Evolutionary conservation across 2,797 vertebrate genomes (phyloP).

Genomic region (Caiman crocodilus): DNA sequence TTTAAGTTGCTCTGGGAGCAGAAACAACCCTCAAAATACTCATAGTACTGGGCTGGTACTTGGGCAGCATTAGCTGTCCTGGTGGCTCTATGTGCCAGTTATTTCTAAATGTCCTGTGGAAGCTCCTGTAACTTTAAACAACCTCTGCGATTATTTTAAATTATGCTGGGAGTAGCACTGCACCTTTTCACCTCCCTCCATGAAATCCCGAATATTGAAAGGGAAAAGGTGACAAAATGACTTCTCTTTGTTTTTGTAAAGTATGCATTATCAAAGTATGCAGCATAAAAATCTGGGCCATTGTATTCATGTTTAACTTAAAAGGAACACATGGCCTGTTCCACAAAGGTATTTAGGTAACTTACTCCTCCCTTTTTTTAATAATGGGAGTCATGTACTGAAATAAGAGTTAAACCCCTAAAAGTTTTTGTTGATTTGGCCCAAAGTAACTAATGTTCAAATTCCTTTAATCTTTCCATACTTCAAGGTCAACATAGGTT

Average conservation of each 20-base stretch:
- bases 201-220: neutral
- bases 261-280: no score
- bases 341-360: neutral
- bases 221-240: neutral
- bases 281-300: neutral
- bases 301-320: neutral
- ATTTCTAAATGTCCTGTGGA: conserved; percentile 57
- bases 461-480: neutral
- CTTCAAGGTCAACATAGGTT: neutral
- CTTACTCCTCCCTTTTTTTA: neutral
- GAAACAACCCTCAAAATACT: conserved; percentile 19
- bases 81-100: conserved; percentile 59
- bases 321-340: neutral
- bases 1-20: neutral
- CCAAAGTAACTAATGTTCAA: neutral
- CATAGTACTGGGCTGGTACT: neutral
- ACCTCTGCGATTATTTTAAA: conserved; percentile 27
- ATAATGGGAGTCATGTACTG: neutral
- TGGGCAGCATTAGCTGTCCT: conserved; percentile 44
- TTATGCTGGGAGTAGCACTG: neutral
- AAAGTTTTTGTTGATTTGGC: no score
- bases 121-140: conserved; percentile 44
- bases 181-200: neutral
- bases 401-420: no score
- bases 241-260: neutral